phyloP scores from a whole-genome alignment of 2,113 vertebrate genomes.

The Crocuta crocuta region DNA sequence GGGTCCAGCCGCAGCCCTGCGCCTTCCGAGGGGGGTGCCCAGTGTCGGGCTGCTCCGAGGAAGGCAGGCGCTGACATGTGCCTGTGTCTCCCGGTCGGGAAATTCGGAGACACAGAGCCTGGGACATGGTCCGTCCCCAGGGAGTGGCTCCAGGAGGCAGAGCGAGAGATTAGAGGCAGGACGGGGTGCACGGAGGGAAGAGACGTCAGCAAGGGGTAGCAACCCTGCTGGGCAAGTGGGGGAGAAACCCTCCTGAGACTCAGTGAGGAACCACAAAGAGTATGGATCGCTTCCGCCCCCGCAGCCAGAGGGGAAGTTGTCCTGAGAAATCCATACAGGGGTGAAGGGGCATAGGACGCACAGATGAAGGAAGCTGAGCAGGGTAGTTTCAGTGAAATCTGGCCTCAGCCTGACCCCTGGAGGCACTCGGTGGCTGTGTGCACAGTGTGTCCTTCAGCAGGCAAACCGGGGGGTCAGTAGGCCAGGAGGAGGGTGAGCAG shows the following conservation, averaged over 20 bases:
- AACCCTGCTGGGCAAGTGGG: neutral
- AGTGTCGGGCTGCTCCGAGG: rapidly evolving
- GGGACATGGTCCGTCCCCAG: neutral
- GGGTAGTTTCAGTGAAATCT: neutral
- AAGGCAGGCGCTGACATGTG: neutral
- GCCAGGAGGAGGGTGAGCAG: too few relatives aligned
- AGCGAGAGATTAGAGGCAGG: too few relatives aligned
- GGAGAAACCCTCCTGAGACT: neutral
- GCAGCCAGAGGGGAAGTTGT: rapidly evolving
- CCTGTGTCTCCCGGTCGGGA: neutral
- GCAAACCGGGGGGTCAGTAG: neutral
- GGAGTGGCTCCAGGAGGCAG: neutral
- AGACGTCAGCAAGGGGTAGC: too few relatives aligned
- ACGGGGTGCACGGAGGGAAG: neutral
- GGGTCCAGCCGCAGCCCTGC: neutral
- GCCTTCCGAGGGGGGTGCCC: neutral
- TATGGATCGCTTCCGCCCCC: rapidly evolving
- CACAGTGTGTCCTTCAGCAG: neutral
- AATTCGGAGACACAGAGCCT: neutral
- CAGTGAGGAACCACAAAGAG: neutral
- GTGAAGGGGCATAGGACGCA: rapidly evolving
- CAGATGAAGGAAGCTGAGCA: too few relatives aligned
- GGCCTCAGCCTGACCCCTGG: neutral
- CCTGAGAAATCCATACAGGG: rapidly evolving
- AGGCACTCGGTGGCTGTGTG: rapidly evolving